phyloP scores from a whole-genome alignment of 2,797 vertebrate genomes.

The Pogoniulus pusillus region DNA sequence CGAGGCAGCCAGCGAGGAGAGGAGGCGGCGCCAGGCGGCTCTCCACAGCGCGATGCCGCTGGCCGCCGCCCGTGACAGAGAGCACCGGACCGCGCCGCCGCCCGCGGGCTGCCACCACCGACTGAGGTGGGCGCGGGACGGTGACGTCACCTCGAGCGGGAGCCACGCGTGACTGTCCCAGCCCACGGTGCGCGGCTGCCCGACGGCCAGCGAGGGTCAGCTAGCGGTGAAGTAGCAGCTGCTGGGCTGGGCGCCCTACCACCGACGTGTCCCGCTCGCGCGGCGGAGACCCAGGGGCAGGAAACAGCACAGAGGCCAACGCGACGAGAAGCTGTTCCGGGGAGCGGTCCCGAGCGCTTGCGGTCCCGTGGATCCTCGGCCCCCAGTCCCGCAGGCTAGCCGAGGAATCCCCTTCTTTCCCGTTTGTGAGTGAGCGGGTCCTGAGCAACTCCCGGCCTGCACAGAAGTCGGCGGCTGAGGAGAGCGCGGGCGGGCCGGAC shows the following conservation, averaged over 20 bases:
- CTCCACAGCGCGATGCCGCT: neutral
- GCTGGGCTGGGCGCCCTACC: neutral
- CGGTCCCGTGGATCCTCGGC: neutral
- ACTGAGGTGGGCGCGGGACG: neutral
- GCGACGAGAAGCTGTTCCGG: neutral
- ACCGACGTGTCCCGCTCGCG: neutral
- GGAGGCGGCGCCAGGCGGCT: conserved; percentile 21
- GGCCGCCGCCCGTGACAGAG: neutral
- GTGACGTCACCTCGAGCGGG: conserved; percentile 18
- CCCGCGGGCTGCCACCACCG: neutral
- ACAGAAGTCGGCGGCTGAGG: neutral
- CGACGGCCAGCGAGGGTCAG: neutral
- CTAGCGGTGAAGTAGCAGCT: neutral
- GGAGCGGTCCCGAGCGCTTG: neutral
- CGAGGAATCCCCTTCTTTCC: neutral
- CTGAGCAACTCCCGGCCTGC: no score
- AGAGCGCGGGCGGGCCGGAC: neutral
- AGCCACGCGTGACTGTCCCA: neutral
- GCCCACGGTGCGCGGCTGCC: neutral
- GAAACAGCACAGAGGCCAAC: rapidly evolving
- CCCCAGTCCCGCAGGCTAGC: neutral
- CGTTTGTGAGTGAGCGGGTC: rapidly evolving
- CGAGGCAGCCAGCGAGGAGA: neutral
- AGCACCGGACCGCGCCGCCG: neutral
- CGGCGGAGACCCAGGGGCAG: no score